Evolutionary conservation across 2,113 vertebrate genomes (phyloP), one percentile per base, ranked within the genome.

Genomic region (Eidolon helvum): DNA sequence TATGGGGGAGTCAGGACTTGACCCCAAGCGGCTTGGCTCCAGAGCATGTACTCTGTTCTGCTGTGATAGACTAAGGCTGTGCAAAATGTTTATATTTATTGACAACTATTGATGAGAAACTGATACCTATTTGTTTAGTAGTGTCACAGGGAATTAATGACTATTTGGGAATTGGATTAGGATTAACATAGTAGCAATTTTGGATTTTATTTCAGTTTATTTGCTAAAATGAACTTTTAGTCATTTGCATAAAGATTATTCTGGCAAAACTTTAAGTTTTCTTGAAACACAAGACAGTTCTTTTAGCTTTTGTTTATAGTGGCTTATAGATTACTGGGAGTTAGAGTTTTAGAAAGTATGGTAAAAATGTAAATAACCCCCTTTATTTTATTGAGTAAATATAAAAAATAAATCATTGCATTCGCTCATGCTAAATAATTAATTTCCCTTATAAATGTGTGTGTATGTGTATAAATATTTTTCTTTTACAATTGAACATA

Each of bases 211-310:
- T 92, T 71, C 24, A 71, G 9, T 91, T 84, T 45, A 92, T 87
- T 91, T 96, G 80, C 77, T 53, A 90, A 83, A 92, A 72, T 89
- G 45, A 69, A 83, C 24, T 88, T 87, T 84, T 90, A 72, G 28
- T 88, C 84, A 75, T 85, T 68, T 75, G 40, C 38, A 45, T 88
- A 75, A 94, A 78, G 65, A 86, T 95, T 63, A 68, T 80, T 88
- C 40, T 96, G 92, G 63, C 4, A 87, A 77, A 75, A 85, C 21
- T 72, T 95, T 69, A 53, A 11, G 28, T 83, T 87, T 96, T 91
- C 18, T 61, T 50, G 63, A 72, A 26, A 88, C 8, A 24, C 21
- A 65, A 61, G 18, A 45, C 48, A 48, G 18, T 82, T 85, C 30
- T 97, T 89, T 82, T 53, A 68, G 82, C 33, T 86, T 94, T 89